Evolutionary conservation across 2,888 invertebrate species (phyloP), one percentile per base, ranked within the genome.

Genomic region (Smittia aterrima): DNA sequence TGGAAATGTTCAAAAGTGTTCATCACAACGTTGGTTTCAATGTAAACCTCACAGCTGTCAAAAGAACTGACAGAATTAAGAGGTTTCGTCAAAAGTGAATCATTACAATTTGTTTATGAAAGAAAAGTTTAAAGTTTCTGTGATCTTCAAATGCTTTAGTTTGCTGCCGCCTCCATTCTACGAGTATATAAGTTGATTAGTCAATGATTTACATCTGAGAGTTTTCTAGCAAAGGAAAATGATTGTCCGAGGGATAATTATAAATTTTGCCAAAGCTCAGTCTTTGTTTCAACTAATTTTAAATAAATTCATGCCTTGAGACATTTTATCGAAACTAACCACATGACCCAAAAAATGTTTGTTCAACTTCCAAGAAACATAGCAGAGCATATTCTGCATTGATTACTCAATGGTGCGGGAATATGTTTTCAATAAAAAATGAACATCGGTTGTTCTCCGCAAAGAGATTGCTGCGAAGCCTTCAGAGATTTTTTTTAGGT

Each of bases 41-140:
- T 58, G 58, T 58, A 58, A 58, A 22, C 58, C 11, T 47, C 20
- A 70, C 53, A 62, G 72, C 72, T 72, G 72, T 72, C 72, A 72
- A 22, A 54, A 22, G 24, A 9, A 54, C 47, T 64, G 72, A 72
- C 72, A 62, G 72, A 58, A 58, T 62, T 72, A 72, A 72, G 72
- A 72, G 62, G 62, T 13, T 62, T 58, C 72, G 25, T 64, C 27
- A 27, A 16, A 64, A 64, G 20, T 64, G 58, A 58, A 66, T 66
- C 66, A 66, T 25, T 27, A 13, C 18, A 58, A 41, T 38, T 66
- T 66, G 66, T 66, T 66, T 38, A 7, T 16, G 18, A 25, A 66
- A 18, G 24, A 22, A 58, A 58, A 58, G 58, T 66, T 27, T 66
- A 4, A 58, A 13, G 13, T 62, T 22, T 62, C 25, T 24, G 25